Percentiles rank a stretch among this genome's conserved stretches.
phyloP scores from a whole-genome alignment of 1,140 invertebrate species.

The Oppia nitens region DNA sequence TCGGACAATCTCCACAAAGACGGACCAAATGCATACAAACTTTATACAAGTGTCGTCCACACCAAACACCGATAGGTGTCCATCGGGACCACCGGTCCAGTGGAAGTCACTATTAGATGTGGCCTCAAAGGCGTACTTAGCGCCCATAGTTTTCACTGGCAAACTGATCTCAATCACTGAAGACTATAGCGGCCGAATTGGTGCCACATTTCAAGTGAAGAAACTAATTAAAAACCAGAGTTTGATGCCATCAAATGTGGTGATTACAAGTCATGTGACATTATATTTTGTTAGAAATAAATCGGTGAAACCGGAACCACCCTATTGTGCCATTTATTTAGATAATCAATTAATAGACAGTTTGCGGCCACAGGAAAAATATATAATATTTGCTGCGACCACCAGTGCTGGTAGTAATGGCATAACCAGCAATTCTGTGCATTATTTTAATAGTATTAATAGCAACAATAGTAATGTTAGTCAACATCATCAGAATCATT shows the following conservation, averaged over 20 bases:
- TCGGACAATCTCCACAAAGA: too few relatives aligned
- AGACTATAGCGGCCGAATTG: conserved; percentile 16
- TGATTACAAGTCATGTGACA: conserved; percentile 7
- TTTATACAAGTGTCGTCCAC: not conserved
- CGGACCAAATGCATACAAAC: not conserved
- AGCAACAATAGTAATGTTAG: not conserved
- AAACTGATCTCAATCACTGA: conserved; percentile 16
- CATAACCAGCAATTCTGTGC: not conserved
- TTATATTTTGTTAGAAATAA: conserved; percentile 12
- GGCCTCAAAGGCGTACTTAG: conserved; percentile 18
- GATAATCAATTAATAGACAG: not conserved
- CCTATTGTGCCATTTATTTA: conserved; percentile 13
- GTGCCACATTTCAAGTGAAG: conserved; percentile 18
- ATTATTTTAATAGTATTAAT: not conserved
- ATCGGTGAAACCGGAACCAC: not conserved
- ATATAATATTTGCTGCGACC: conserved; percentile 19
- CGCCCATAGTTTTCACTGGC: conserved; percentile 20
- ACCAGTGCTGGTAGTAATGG: not conserved
- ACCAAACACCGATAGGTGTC: conserved; percentile 23
- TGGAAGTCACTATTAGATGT: conserved; percentile 13
- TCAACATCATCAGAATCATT: not conserved
- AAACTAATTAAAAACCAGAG: conserved; percentile 11
- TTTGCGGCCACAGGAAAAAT: conserved; percentile 6
- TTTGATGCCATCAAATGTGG: not conserved
- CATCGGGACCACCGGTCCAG: conserved; percentile 12